These are phyloP conservation scores for Ochlodes sylvanus DNA, from an alignment of 2,888 invertebrate species.

Conservation along the genomic window DNA sequence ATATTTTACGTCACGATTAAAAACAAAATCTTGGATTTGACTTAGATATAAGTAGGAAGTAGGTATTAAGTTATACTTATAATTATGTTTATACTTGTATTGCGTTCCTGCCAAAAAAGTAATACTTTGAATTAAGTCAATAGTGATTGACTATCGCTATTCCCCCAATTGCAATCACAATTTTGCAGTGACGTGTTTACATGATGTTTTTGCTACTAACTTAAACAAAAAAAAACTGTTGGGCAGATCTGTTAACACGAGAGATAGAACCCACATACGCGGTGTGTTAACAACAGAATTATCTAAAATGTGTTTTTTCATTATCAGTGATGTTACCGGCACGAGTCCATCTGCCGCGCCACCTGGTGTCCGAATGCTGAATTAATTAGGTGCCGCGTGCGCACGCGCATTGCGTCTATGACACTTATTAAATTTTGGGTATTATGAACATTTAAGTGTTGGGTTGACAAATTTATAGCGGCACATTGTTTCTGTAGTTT, in stretches of 20 bases:
- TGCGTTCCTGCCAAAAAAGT: too few species aligned
- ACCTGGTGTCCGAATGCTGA: slow-evolving; percentile 72
- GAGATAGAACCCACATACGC: slow-evolving; percentile 37
- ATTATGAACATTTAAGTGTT: slow-evolving; percentile 9
- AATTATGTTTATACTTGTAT: too few species aligned
- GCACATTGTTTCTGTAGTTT: background rate
- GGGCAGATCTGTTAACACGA: slow-evolving; percentile 28
- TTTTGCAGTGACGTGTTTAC: slow-evolving; percentile 9
- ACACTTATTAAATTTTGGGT: slow-evolving; percentile 30
- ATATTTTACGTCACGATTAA: too few species aligned
- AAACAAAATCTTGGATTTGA: too few species aligned
- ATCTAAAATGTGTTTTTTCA: slow-evolving; percentile 41
- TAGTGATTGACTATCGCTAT: too few species aligned
- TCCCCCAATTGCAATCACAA: background rate
- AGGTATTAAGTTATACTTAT: too few species aligned
- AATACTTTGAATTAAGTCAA: too few species aligned
- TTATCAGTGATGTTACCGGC: slow-evolving; percentile 39
- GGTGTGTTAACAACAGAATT: slow-evolving; percentile 46
- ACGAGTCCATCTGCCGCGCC: slow-evolving; percentile 73
- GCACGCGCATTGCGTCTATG: slow-evolving; percentile 57
- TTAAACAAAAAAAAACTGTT: slow-evolving; percentile 6
- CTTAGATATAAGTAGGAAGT: too few species aligned
- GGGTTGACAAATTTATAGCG: background rate
- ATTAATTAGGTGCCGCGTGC: slow-evolving; percentile 68
- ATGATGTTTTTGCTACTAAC: background rate